Evolutionary conservation across 2,113 vertebrate species (phyloP).

Genomic region (Nestor notabilis): DNA sequence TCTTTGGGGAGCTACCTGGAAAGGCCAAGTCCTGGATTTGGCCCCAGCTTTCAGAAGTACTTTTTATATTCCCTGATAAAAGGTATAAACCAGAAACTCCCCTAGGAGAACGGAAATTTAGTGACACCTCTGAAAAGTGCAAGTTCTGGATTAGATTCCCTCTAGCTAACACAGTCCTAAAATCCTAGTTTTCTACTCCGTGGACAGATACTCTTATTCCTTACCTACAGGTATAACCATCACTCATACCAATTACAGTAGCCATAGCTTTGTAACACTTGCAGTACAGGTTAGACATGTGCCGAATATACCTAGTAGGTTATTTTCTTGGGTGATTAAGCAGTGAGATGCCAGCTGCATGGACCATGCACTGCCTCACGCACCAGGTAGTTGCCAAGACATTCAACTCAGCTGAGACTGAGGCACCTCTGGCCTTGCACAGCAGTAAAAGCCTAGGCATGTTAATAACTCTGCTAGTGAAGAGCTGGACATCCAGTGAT

Average conservation of each 20-base stretch:
- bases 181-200: background rate
- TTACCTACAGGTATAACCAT: background rate
- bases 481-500: background rate
- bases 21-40: background rate
- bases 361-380: rapidly evolving
- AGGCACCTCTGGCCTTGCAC: background rate
- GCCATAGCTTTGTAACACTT: background rate
- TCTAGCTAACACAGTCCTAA: background rate
- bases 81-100: background rate
- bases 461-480: background rate
- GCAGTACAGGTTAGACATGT: rapidly evolving
- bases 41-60: background rate
- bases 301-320: background rate
- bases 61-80: background rate
- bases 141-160: background rate
- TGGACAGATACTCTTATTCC: background rate
- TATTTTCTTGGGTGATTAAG: background rate
- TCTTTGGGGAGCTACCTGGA: background rate
- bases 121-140: background rate
- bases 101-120: background rate
- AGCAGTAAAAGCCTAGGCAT: background rate
- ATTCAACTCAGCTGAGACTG: background rate
- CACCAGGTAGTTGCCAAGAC: background rate
- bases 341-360: rapidly evolving
- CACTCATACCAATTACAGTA: rapidly evolving